Conservation (phyloP, 53 echinoderm and acorn worm species). For the Paelopatides confundens region DNA sequence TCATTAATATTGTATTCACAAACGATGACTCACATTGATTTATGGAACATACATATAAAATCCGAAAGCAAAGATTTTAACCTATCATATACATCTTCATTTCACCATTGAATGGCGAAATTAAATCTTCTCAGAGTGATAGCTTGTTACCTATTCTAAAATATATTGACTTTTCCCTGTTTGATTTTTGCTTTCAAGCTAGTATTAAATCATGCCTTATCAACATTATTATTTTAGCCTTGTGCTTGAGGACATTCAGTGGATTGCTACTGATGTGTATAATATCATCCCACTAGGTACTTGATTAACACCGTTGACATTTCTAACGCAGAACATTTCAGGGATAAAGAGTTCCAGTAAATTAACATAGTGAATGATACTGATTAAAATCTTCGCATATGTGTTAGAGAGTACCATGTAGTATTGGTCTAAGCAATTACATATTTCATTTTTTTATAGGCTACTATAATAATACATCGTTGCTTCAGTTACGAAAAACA, state of each 20-base stretch:
- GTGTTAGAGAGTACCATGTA: no score
- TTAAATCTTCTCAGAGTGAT: background rate
- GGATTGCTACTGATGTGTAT: background rate
- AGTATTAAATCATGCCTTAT: background rate
- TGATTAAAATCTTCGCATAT: no score
- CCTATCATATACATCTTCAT: background rate
- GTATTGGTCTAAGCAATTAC: no score
- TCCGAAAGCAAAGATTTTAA: background rate
- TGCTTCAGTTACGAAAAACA: no score
- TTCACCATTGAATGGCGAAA: background rate
- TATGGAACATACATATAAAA: no score
- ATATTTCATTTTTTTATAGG: background rate
- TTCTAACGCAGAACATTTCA: no score
- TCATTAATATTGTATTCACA: no score
- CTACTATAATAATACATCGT: no score
- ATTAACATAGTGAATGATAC: no score
- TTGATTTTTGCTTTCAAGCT: background rate
- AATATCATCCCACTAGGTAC: background rate
- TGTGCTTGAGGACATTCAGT: background rate
- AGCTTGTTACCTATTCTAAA: background rate
- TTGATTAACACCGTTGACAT: no score
- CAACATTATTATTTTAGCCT: slow-evolving; percentile 18
- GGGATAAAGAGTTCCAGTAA: no score
- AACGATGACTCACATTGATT: no score
- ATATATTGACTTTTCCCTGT: background rate